Evolutionary conservation across 2,113 vertebrate species (phyloP), one percentile per base, ranked within the genome.

Genomic region (Megalops atlanticus): DNA sequence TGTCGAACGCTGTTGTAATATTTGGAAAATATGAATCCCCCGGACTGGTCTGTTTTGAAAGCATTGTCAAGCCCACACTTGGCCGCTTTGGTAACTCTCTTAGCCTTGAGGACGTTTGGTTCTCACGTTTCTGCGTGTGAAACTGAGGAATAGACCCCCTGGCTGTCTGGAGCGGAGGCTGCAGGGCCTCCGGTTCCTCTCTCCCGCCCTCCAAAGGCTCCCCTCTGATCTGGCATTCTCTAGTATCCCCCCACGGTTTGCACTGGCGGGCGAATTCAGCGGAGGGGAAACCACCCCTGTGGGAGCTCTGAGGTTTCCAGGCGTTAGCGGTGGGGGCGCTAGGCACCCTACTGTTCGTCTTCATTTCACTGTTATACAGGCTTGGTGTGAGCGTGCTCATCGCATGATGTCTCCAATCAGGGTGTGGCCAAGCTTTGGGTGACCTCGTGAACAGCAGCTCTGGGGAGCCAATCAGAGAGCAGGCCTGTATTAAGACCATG

Each of bases 331-430:
- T 10, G 27, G 40, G n/a, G 24, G 73, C 43, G 39, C 73, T 40
- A 43, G 36, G 24, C 36, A 16, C 4, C 73, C 8, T 8, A 38
- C 36, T 14, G 38, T 69, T 79, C 12, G 3, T 70, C 64, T 70
- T 64, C 40, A 40, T 54, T 54, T 78, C 54, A n/a, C 39, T 18
- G 11, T 36, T 10, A 12, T 10, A 21, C 77, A 45, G 7, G 38
- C 27, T 41, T 38, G n/a, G 31, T 15, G 24, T 24, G 27, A 27
- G 35, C 38, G 35, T n/a, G 18, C 38, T 74, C 38, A 47, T 43
- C n/a, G 74, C 74, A 74, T 74, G 71, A 64, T 47, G 31, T 74
- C 73, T 47, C 58, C 54, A 8, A 31, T 16, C 73, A 33, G 38
- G 38, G 24, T 36, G n/a, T 41, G 49, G 72, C 6, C 24, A 15